These are phyloP conservation scores for Harmothoe impar DNA, from an alignment of 2,888 invertebrate genomes.

Conservation along the genomic window DNA sequence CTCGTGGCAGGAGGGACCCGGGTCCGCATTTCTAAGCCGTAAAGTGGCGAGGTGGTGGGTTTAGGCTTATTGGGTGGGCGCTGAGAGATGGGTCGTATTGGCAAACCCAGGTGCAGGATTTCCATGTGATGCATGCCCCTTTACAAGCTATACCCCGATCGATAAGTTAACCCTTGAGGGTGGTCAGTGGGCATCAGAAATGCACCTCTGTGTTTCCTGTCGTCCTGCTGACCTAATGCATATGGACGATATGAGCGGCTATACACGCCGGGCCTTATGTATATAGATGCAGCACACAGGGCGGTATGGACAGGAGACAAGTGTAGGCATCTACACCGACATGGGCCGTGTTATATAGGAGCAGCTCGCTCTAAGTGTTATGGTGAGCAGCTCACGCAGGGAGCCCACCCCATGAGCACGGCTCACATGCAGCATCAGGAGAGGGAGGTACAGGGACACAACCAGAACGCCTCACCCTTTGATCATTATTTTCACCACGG, in stretches of 20 bases:
- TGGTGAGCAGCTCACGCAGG: not conserved
- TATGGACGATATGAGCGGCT: not conserved
- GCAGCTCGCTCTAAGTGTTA: not conserved
- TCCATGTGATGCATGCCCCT: constrained; percentile 26
- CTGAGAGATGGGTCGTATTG: not conserved
- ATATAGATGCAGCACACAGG: not conserved
- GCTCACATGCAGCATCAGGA: constrained; percentile 2
- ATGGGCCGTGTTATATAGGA: too few relatives aligned
- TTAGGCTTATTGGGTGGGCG: not conserved
- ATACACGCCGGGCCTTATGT: not conserved
- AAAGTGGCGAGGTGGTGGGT: not conserved
- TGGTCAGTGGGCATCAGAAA: not conserved
- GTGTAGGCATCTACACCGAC: too few relatives aligned
- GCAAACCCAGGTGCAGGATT: not conserved
- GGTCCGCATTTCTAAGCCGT: not conserved
- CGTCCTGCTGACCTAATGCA: not conserved
- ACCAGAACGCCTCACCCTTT: constrained; percentile 28
- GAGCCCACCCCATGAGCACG: not conserved
- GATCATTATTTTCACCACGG: constrained; percentile 30
- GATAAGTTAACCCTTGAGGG: constrained; percentile 8
- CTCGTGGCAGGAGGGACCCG: not conserved
- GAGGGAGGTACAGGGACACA: not conserved
- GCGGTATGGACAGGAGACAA: not conserved
- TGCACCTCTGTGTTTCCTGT: not conserved
- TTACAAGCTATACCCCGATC: not conserved